These are phyloP conservation scores for Oasisia sp. DNA, from an alignment of 2,888 invertebrate genomes.

Conservation along the genomic window DNA sequence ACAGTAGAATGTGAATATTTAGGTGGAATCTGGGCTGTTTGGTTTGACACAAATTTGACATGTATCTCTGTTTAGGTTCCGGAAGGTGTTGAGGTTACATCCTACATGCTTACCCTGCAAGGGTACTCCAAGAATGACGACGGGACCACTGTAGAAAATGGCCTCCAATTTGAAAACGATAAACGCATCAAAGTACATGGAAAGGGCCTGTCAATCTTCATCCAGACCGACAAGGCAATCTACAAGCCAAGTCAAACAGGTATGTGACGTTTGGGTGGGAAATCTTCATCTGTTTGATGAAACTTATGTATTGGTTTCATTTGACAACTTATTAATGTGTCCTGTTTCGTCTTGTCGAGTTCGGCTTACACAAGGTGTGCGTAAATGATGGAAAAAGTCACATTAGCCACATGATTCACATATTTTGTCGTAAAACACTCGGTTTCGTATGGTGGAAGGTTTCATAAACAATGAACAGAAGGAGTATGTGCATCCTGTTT, in stretches of 20 bases:
- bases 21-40: too few relatives aligned
- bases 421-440: not conserved
- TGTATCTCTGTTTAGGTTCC: not conserved
- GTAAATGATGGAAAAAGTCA: not conserved
- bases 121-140: not conserved
- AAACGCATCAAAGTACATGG: conserved; percentile 34
- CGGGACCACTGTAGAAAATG: not conserved
- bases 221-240: conserved; percentile 57
- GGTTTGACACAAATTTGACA: not conserved
- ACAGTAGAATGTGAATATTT: too few relatives aligned
- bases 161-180: not conserved
- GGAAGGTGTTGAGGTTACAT: not conserved
- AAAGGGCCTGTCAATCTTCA: conserved; percentile 55
- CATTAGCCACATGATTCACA: not conserved
- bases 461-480: not conserved
- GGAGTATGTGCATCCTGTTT: not conserved
- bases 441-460: not conserved
- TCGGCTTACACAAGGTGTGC: not conserved
- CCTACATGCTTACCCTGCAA: not conserved
- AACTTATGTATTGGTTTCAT: not conserved
- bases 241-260: conserved; percentile 61
- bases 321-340: not conserved
- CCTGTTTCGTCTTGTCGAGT: not conserved
- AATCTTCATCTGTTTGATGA: not conserved
- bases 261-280: conserved; percentile 34